phyloP scores from a whole-genome alignment of 2,113 vertebrate species.

The Pygoscelis antarcticus region DNA sequence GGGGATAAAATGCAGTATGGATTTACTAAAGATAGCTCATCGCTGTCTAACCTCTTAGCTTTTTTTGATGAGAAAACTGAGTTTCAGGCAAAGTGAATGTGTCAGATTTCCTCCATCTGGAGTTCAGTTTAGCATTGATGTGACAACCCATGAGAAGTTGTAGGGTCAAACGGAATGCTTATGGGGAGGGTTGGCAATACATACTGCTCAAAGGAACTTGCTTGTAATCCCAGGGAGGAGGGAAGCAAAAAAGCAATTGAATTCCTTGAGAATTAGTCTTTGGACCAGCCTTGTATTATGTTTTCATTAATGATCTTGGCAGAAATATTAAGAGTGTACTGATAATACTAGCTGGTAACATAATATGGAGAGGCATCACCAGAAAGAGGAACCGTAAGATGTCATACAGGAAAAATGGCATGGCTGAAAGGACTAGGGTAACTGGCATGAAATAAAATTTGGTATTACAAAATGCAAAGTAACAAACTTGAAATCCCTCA shows the following conservation, averaged over 20 bases:
- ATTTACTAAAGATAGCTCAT: constrained; percentile 42
- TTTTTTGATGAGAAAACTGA: constrained; percentile 31
- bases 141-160: constrained; percentile 31
- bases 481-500: not conserved
- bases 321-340: not conserved
- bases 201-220: not conserved
- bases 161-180: not conserved
- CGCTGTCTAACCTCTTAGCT: constrained; percentile 31
- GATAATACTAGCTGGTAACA: not conserved
- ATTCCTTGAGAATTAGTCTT: not conserved
- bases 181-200: not conserved
- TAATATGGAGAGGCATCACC: not conserved
- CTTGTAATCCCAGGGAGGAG: not conserved
- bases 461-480: not conserved
- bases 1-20: not conserved
- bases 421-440: not conserved
- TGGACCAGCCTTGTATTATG: not conserved
- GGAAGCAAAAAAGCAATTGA: not conserved
- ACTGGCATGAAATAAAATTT: not conserved
- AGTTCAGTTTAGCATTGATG: constrained; percentile 21
- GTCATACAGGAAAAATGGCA: not conserved
- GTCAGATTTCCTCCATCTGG: constrained; percentile 36
- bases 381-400: not conserved
- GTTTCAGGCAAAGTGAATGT: constrained; percentile 31
- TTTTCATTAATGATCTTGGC: not conserved